Base-by-base conservation (phyloP, 2,797 vertebrate species). In the Molossus molossus region DNA sequence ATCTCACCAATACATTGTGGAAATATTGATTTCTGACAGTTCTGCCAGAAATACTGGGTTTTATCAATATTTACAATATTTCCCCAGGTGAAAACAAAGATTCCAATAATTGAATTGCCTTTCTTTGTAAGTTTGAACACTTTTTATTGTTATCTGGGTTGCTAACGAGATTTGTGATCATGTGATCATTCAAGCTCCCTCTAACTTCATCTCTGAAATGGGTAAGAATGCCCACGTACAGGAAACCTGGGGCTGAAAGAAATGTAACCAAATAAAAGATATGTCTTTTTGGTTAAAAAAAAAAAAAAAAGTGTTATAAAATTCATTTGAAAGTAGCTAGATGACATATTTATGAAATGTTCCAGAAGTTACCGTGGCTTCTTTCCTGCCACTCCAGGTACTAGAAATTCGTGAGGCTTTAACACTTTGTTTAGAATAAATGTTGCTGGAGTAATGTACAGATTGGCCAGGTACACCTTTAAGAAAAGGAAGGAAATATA, bases 401-500 rank as follows among this genome's bases (percentile, higher is more conserved):
- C 58, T 15, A 70, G 40, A 45, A 84, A n/a, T 77, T 60, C 10
- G 5, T 60, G 58, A 64, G 6, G 18, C 40, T 60, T 76, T 76
- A 10, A n/a, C 83, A 67, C 70, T 94, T 77, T 81, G 33, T 65
- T 87, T 15, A 65, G 60, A 86, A 65, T 80, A 58, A 91, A 80
- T 91, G 55, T 73, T 86, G 45, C 29, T 33, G 50, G 67, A 67
- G 37, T 81, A 81, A 75, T 48, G 48, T 23, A 25, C 9, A 57
- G 4, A 55, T 62, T 80, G 73, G 20, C 65, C 48, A 79, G 33
- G 33, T 37, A 40, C 17, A 79, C 33, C 25, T 87, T 87, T 65
- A 65, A 50, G 72, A 58, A 67, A 81, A 80, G 27, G 37, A 65
- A 57, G 72, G 37, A 91, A 79, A 75, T 80, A 48, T 9, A 15